Percentiles rank a stretch among this genome's conserved stretches.
Conservation (phyloP, 2,888 invertebrate genomes). For the Zaprionus obscuricornis region DNA sequence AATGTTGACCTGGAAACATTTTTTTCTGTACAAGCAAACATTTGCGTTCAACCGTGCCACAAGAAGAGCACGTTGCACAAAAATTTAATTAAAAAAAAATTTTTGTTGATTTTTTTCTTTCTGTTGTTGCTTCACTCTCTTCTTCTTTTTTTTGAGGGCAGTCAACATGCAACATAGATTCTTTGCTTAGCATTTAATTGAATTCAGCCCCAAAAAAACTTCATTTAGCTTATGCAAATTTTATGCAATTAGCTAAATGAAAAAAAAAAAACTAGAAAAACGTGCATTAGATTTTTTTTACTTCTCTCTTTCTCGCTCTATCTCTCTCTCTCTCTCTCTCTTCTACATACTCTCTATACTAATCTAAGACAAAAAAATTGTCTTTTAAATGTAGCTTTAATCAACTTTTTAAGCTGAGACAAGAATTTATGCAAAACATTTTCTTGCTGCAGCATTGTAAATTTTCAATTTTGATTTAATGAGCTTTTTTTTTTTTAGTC, state of each 20-base stretch:
- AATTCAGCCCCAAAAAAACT: conserved; percentile 39
- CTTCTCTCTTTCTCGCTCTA: neutral
- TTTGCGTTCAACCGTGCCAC: conserved; percentile 22
- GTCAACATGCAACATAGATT: conserved; percentile 38
- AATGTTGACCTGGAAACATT: conserved; percentile 63
- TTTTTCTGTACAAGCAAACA: conserved; percentile 17
- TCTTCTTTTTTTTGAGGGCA: conserved; percentile 38
- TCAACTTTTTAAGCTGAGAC: conserved; percentile 8
- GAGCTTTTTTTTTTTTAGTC: conserved; percentile 1
- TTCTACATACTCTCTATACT: too few relatives aligned
- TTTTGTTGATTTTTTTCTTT: conserved; percentile 7
- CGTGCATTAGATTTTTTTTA: conserved; percentile 37
- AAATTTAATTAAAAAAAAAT: conserved; percentile 47
- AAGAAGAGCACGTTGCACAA: conserved; percentile 20
- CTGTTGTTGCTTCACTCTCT: neutral
- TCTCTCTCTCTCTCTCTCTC: too few relatives aligned
- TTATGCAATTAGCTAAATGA: conserved; percentile 50
- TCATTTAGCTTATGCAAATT: conserved; percentile 62
- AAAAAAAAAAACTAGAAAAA: conserved; percentile 34
- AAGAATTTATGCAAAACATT: too few relatives aligned
- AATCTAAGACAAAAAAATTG: too few relatives aligned
- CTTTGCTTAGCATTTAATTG: conserved; percentile 29
- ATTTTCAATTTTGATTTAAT: too few relatives aligned
- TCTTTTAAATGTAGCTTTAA: too few relatives aligned
- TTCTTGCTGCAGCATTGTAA: too few relatives aligned